A percentile compares a stretch with the other conserved stretches of the same genome.
Evolutionary conservation across 2,113 vertebrate genomes (phyloP).

Genomic region (Tyrannus savana): DNA sequence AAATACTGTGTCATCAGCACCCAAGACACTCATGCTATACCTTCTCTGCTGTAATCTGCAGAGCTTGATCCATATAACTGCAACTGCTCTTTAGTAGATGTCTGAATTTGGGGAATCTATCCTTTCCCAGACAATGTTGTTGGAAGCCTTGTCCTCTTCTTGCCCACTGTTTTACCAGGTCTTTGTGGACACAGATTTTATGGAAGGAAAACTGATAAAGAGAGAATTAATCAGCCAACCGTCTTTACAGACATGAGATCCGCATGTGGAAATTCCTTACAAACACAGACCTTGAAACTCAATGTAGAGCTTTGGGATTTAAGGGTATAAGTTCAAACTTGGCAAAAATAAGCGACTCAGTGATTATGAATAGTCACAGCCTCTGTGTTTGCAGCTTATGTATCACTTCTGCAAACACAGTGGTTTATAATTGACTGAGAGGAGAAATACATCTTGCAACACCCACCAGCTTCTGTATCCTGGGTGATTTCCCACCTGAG

Average conservation of each 20-base stretch:
- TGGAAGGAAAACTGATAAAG: neutral
- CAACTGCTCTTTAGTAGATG: neutral
- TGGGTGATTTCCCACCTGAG: neutral
- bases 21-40: fast-evolving
- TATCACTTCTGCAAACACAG: constrained; percentile 11
- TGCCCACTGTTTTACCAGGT: neutral
- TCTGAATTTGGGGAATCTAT: neutral
- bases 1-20: neutral
- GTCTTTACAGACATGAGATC: neutral
- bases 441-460: constrained; percentile 19
- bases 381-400: neutral
- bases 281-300: neutral
- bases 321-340: neutral
- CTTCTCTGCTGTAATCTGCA: neutral
- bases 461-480: neutral
- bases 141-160: neutral
- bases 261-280: neutral
- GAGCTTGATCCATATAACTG: neutral
- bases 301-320: neutral
- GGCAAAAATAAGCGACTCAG: neutral
- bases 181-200: neutral
- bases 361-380: neutral
- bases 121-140: fast-evolving
- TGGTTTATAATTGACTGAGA: constrained; percentile 20
- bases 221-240: neutral